Evolutionary conservation across 1,140 invertebrate genomes (phyloP).

Genomic region (Procambarus virginalis): DNA sequence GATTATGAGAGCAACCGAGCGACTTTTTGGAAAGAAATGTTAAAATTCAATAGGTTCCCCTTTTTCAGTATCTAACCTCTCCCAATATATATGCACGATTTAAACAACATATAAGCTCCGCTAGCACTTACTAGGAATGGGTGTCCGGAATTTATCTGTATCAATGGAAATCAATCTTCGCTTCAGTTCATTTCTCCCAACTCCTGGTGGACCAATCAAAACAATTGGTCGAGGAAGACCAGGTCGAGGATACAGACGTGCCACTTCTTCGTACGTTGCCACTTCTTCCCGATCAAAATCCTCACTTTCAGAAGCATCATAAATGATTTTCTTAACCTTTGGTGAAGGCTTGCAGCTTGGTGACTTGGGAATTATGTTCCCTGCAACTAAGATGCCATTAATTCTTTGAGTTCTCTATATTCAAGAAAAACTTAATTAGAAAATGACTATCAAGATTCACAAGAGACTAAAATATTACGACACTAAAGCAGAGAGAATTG

Average conservation of each 20-base stretch:
- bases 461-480: too few species aligned
- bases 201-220: constrained; percentile 94
- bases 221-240: constrained; percentile 91
- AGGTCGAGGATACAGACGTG: constrained; percentile 90
- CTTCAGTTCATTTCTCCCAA: constrained; percentile 95
- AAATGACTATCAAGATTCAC: too few species aligned
- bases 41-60: too few species aligned
- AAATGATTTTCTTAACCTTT: constrained; percentile 90
- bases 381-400: constrained; percentile 24
- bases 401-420: not conserved
- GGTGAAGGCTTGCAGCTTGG: constrained; percentile 73
- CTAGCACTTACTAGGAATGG: constrained; percentile 90
- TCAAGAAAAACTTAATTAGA: not conserved
- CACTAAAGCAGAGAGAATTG: too few species aligned
- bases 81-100: not conserved
- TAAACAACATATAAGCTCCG: too few species aligned
- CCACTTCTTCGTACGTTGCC: constrained; percentile 83
- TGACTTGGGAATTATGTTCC: constrained; percentile 46
- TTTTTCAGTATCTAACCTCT: not conserved
- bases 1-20: too few species aligned
- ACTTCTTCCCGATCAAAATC: constrained; percentile 83
- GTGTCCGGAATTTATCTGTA: constrained; percentile 92
- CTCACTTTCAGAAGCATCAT: constrained; percentile 93
- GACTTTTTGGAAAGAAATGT: too few species aligned
- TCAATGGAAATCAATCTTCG: constrained; percentile 89